These are phyloP conservation scores for Channallabes apus DNA, from an alignment of 2,797 vertebrate species.

Conservation along the genomic window DNA sequence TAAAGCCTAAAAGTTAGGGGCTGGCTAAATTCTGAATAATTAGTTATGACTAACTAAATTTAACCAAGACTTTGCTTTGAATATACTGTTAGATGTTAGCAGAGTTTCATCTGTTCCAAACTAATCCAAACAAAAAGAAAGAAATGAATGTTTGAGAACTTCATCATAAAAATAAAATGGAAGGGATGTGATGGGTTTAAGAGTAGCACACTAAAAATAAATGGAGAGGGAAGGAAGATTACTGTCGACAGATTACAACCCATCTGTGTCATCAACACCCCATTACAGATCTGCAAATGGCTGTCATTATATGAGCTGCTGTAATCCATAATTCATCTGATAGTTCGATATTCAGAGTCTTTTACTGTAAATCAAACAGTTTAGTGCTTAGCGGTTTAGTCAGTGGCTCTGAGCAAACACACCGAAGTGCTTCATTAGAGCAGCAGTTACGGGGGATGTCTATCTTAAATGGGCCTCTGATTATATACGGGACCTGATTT, in stretches of 20 bases:
- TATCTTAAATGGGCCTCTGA: constrained; percentile 9
- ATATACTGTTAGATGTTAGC: not conserved
- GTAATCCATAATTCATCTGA: constrained; percentile 38
- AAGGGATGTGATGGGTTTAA: not conserved
- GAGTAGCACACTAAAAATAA: constrained; percentile 27
- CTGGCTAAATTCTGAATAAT: not conserved
- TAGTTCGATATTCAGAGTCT: constrained; percentile 29
- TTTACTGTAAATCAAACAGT: constrained; percentile 55
- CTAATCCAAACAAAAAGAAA: not conserved
- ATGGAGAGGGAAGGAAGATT: constrained; percentile 36
- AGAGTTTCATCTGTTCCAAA: too few relatives aligned
- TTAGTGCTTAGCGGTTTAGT: constrained; percentile 33
- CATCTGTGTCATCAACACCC: constrained; percentile 34
- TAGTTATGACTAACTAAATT: not conserved
- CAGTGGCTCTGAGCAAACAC: constrained; percentile 41
- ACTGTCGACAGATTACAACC: constrained; percentile 29
- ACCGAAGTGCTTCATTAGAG: constrained; percentile 33
- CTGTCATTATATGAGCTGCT: constrained; percentile 50
- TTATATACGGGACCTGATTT: constrained; percentile 15
- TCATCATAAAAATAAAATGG: not conserved
- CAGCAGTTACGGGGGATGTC: constrained; percentile 38
- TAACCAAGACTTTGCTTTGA: not conserved
- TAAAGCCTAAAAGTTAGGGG: not conserved
- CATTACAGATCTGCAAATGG: constrained; percentile 51
- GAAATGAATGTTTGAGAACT: not conserved